Evolutionary conservation across 2,113 vertebrate genomes (phyloP).

Genomic region (Anolis sagrei): DNA sequence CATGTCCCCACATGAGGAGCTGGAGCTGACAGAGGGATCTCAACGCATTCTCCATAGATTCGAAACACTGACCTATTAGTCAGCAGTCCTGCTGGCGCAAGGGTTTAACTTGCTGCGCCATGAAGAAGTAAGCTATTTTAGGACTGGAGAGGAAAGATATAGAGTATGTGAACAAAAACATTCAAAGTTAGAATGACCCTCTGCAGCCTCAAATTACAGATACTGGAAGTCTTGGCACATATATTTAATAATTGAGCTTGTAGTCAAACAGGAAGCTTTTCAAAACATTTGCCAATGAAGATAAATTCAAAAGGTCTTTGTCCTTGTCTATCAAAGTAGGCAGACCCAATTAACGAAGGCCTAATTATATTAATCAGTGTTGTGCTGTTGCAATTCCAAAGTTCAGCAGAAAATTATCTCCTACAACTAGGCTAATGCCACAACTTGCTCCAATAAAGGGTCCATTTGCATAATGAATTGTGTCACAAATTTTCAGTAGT

Average conservation of each 20-base stretch:
- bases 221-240: not conserved
- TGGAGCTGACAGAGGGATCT: too few species aligned
- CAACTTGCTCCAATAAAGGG: not conserved
- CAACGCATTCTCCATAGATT: too few species aligned
- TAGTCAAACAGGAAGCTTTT: not conserved
- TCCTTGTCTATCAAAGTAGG: not conserved
- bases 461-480: not conserved
- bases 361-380: not conserved
- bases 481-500: not conserved
- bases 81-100: too few species aligned
- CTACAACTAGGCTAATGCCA: not conserved
- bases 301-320: not conserved
- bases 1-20: too few species aligned
- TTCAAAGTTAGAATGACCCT: not conserved
- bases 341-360: not conserved
- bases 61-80: too few species aligned
- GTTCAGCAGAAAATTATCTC: not conserved
- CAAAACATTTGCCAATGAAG: not conserved
- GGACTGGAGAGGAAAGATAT: not conserved
- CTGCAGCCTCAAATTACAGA: not conserved
- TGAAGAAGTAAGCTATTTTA: not conserved
- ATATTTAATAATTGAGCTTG: not conserved
- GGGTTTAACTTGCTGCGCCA: too few species aligned
- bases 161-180: not conserved
- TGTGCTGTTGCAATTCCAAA: not conserved